Base-by-base conservation (phyloP, 2,888 invertebrate species). In the Brassicogethes aeneus region DNA sequence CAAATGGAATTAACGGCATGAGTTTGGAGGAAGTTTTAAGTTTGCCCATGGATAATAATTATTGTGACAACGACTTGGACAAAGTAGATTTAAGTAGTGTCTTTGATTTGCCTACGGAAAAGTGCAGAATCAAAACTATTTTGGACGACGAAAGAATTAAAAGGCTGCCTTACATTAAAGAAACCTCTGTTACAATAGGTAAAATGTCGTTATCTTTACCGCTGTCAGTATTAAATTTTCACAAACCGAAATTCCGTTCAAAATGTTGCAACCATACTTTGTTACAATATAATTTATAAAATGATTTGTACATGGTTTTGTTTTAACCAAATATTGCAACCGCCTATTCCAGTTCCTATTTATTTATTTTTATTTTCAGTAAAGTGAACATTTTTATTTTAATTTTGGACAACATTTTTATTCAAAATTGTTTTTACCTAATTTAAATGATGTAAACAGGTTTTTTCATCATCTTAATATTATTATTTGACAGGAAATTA, bases 121-220 rank as follows among this genome's bases (percentile, higher is more conserved):
- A 46, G 12, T 56, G 54, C 16, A 42, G 36, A 39, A 34, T 53
- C 17, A 43, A 46, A 33, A 39, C 41, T 41, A 44, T 52, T 44
- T 34, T 55, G 17, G 42, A 51, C n/a, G 43, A 48, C 29, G 36
- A 40, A 3, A 37, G 41, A 45, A 48, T 30, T 34, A 31, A 51
- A 46, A 41, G 39, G 16, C 15, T 45, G 43, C 17, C 48, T 43
- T 47, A 45, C 40, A 44, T 46, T 42, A 52, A 42, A 40, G 49
- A 54, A 41, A 52, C 48, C 2, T 42, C 54, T 16, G 41, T 61
- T 30, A 54, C 48, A 31, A 40, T 62, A 23, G 65, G 65, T 30
- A 63, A 61, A 56, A 57, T 56, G 16, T 59, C 54, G 41, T 48
- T 63, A 37, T 47, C 62, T 36, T 51, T 60, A 40, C 53, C 61